These are phyloP conservation scores for Thamnophis sirtalis DNA, from an alignment of 2,113 vertebrate species.

Conservation along the genomic window DNA sequence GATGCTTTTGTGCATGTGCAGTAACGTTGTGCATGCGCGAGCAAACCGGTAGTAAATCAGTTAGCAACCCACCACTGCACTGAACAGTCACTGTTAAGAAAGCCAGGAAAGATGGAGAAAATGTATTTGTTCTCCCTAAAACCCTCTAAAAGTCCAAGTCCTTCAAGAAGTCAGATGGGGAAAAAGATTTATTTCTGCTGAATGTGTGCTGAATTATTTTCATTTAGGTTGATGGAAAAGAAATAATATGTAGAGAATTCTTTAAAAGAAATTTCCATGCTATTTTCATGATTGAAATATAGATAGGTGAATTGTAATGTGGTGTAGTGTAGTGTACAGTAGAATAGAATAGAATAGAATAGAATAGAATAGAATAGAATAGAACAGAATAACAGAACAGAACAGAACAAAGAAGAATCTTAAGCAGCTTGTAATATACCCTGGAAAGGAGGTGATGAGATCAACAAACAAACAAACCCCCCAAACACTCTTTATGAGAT, in stretches of 20 bases:
- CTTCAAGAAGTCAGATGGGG: not conserved
- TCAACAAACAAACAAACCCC: not conserved
- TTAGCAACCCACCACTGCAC: not conserved
- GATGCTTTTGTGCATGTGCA: too few species aligned
- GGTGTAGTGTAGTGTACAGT: not conserved
- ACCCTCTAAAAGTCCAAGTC: not conserved
- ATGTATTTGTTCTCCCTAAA: not conserved
- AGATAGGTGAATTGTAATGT: not conserved
- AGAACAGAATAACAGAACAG: too few species aligned
- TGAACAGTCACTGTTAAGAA: not conserved
- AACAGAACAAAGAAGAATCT: too few species aligned
- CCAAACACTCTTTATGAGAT: not conserved
- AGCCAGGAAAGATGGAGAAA: not conserved
- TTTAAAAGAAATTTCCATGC: not conserved
- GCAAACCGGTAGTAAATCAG: too few species aligned
- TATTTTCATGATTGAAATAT: not conserved
- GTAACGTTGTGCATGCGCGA: too few species aligned
- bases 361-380: too few species aligned
- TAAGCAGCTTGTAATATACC: not conserved
- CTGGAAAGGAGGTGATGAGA: not conserved
- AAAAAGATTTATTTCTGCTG: not conserved
- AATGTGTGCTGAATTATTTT: not conserved
- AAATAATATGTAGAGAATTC: not conserved
- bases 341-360: too few species aligned
- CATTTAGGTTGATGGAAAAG: not conserved